Evolutionary conservation across 2,113 vertebrate species (phyloP).

Genomic region (Campylorhamphus procurvoides): DNA sequence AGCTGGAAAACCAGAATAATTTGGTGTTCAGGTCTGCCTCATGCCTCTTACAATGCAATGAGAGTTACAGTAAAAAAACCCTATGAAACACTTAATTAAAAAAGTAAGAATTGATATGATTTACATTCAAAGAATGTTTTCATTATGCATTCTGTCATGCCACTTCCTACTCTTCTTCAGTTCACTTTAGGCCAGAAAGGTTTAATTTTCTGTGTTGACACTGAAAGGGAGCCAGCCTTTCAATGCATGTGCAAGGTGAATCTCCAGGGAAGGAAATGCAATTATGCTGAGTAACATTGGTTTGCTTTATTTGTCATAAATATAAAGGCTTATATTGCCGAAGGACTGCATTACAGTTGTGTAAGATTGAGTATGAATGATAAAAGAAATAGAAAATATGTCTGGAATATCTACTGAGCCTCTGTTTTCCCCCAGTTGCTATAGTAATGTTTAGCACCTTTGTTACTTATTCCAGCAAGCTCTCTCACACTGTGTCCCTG

Average conservation of each 20-base stretch:
- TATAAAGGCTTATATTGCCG: background rate
- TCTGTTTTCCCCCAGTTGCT: constrained; percentile 10
- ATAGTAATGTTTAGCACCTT: constrained; percentile 30
- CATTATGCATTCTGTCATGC: background rate
- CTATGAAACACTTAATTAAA: background rate
- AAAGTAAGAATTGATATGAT: background rate
- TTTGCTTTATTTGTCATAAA: constrained; percentile 17
- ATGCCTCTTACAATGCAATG: background rate
- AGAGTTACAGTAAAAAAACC: background rate
- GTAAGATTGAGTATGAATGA: background rate
- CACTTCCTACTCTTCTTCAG: background rate
- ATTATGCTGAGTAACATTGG: background rate
- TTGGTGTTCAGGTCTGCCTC: background rate
- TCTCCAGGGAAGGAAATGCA: constrained; percentile 2
- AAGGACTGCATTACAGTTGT: background rate
- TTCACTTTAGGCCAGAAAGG: constrained; percentile 9
- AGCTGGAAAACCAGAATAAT: background rate
- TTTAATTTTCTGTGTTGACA: constrained; percentile 38
- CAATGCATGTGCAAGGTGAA: background rate
- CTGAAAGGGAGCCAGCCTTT: background rate
- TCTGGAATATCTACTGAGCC: background rate
- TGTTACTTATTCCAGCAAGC: constrained; percentile 13
- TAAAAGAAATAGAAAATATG: background rate
- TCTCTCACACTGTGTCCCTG: background rate
- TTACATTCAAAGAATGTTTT: background rate